Base-by-base conservation (phyloP, 1,140 invertebrate genomes). In the Olivierus martensii region DNA sequence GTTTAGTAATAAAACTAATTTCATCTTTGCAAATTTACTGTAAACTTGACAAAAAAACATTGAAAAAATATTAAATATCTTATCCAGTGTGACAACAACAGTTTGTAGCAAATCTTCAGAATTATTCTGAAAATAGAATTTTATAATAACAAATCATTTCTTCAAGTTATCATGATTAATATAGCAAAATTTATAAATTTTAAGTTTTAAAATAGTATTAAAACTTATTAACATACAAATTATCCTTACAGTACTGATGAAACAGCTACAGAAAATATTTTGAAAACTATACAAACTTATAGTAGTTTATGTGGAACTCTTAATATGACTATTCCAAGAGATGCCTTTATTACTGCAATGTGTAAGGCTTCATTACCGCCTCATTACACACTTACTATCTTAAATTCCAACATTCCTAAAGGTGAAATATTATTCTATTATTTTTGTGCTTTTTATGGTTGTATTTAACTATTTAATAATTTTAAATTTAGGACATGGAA, bases 351-450 rank as follows among this genome's bases (percentile, higher is more conserved):
- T 39, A 89, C 86, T 43, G 83, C 90, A 4, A 79, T 97, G 62
- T 97, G 93, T 67, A 89, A 93, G 67, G 86, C 87, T 3, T 93
- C 91, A 0, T 73, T 99, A 52, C 94, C 94, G 3, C 87, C 88
- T 9, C 88, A 93, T 71, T 98, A 97, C 72, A 88, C 88, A 14
- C 75, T 58, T 41, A 58, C 57, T 38, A 52, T 58, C 12, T 22
- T 58, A 22, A 58, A 58, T 19, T 37, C 52, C 1, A 48, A 43
- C 12, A 21, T 44, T 47, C n/a, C 43, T 47, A 41, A 37, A 18
- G 35, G 47, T 49, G 9, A 22, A 28, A 43, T 22, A 43, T 43
- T 22, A 18, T 17, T n/a, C 41, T 22, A 36, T 4, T n/a, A 35
- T 50, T 12, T 53, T 48, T 2, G 3, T 53, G 11, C 9, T 22